phyloP scores from a whole-genome alignment of 2,113 vertebrate genomes.

The Gopherus flavomarginatus region DNA sequence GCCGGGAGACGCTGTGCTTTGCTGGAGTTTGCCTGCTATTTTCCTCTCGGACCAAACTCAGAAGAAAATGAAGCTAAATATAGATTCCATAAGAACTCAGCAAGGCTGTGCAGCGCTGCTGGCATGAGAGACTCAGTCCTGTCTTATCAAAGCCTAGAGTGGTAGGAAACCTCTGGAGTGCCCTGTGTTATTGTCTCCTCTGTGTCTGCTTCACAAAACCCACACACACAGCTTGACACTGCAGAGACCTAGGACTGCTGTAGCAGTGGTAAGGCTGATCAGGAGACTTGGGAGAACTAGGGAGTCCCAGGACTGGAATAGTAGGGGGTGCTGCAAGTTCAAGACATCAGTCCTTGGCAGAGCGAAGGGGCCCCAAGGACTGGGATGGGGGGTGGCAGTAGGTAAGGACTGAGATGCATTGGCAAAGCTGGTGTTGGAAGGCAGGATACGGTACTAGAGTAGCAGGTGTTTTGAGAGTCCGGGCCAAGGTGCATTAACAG shows the following conservation, averaged over 20 bases:
- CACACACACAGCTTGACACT: accelerated
- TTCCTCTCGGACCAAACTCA: background rate
- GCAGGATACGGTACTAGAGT: background rate
- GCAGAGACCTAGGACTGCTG: background rate
- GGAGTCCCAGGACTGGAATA: background rate
- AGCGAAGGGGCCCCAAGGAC: background rate
- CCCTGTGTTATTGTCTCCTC: background rate
- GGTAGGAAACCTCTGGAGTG: background rate
- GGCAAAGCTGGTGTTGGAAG: background rate
- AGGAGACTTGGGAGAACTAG: background rate
- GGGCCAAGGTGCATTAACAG: background rate
- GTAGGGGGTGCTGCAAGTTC: background rate
- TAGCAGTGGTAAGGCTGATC: background rate
- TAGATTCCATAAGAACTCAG: background rate
- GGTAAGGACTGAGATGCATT: background rate
- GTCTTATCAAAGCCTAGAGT: background rate
- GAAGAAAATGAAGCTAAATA: background rate
- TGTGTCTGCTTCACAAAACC: background rate
- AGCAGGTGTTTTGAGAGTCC: background rate
- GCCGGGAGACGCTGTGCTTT: background rate
- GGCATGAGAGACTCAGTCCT: background rate
- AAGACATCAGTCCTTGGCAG: background rate
- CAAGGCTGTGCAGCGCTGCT: background rate
- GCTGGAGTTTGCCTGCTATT: background rate
- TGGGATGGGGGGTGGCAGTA: background rate